Percentiles rank a stretch among this genome's conserved stretches.
Evolutionary conservation across 1,140 invertebrate species (phyloP).

Genomic region (Panagrolaimus sp.): DNA sequence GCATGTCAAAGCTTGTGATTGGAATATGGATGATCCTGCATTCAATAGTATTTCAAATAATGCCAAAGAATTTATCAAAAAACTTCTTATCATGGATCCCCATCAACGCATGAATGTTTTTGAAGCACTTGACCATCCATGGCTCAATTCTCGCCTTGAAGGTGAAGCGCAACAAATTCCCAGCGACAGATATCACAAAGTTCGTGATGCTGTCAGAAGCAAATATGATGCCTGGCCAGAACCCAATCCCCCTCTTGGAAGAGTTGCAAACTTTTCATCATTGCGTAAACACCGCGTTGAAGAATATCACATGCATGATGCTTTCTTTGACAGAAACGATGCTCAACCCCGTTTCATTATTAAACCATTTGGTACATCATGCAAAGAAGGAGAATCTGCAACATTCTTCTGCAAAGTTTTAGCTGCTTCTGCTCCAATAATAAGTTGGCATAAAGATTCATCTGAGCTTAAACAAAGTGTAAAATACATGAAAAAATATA

Average conservation of each 20-base stretch:
- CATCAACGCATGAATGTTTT: slow-evolving; percentile 96
- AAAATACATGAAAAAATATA: slow-evolving; percentile 97
- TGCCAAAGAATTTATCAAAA: slow-evolving; percentile 93
- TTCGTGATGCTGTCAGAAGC: slow-evolving; percentile 76
- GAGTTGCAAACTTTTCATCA: slow-evolving; percentile 90
- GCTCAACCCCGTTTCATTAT: slow-evolving; percentile 95
- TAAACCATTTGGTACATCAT: slow-evolving; percentile 84
- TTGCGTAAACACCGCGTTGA: slow-evolving; percentile 90
- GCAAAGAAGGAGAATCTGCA: slow-evolving; percentile 90
- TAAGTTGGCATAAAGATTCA: slow-evolving; percentile 87
- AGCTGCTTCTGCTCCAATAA: slow-evolving; percentile 81
- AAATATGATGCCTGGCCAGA: slow-evolving; percentile 76
- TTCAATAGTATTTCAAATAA: slow-evolving; percentile 87
- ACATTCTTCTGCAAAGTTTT: slow-evolving; percentile 95
- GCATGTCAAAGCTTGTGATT: slow-evolving; percentile 95
- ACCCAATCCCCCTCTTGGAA: slow-evolving; percentile 84
- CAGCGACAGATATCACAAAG: slow-evolving; percentile 73
- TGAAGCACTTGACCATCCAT: slow-evolving; percentile 87
- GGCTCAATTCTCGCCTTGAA: slow-evolving; percentile 76
- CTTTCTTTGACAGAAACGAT: slow-evolving; percentile 79
- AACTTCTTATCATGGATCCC: slow-evolving; percentile 84
- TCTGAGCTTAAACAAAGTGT: slow-evolving; percentile 89
- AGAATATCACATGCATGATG: slow-evolving; percentile 88
- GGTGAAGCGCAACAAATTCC: slow-evolving; percentile 71
- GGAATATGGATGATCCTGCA: slow-evolving; percentile 93